These are phyloP conservation scores for Colossoma macropomum DNA, from an alignment of 2,113 vertebrate species.

Conservation along the genomic window DNA sequence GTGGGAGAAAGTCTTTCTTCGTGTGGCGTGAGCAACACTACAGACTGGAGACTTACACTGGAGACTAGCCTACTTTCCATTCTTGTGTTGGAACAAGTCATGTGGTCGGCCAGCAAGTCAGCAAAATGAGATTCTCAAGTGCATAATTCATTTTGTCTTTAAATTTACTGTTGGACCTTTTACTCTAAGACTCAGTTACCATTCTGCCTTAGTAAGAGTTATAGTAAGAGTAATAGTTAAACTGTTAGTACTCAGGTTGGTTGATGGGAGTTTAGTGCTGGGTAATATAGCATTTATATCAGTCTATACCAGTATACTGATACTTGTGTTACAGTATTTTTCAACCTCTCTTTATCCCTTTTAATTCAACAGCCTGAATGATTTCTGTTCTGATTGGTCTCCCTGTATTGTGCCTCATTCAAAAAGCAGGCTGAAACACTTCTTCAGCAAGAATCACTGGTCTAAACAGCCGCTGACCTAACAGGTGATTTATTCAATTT, in stretches of 20 bases:
- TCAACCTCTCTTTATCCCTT: neutral
- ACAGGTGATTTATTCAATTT: too few relatives aligned
- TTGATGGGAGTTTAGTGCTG: too few relatives aligned
- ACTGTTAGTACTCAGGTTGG: neutral
- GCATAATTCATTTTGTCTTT: neutral
- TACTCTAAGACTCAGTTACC: neutral
- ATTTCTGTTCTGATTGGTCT: neutral
- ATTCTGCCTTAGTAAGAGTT: neutral
- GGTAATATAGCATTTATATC: too few relatives aligned
- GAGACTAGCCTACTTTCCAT: constrained; percentile 28
- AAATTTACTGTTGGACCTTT: neutral
- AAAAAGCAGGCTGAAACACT: too few relatives aligned
- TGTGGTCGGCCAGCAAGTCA: neutral
- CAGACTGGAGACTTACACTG: neutral
- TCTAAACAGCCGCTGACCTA: too few relatives aligned
- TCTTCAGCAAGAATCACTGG: too few relatives aligned
- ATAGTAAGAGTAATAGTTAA: too few relatives aligned
- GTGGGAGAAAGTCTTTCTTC: neutral
- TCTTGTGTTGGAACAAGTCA: neutral
- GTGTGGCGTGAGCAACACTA: neutral
- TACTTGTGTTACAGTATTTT: neutral
- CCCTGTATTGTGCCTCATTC: neutral
- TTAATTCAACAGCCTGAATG: neutral
- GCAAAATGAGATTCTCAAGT: neutral
- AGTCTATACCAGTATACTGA: neutral